phyloP scores from a whole-genome alignment of 2,113 vertebrate genomes.

The Microcebus ravelobensis region DNA sequence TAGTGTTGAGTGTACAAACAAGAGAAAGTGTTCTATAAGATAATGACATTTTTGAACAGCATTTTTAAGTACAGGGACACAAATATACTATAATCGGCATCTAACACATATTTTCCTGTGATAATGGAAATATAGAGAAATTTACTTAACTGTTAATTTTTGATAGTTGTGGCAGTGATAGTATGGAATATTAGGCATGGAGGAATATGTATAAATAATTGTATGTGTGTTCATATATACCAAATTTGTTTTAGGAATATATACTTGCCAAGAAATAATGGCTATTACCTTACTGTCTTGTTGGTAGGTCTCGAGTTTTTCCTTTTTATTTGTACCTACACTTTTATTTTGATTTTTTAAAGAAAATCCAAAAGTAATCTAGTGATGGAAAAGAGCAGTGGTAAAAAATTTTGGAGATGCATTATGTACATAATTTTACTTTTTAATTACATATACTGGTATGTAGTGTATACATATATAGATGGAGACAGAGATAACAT shows the following conservation, averaged over 20 bases:
- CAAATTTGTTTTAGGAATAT: too few species aligned
- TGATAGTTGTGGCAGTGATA: not conserved
- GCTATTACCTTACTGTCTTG: not conserved
- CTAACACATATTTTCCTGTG: not conserved
- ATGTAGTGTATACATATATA: not conserved
- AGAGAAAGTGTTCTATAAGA: not conserved
- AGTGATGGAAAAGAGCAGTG: not conserved
- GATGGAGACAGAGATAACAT: not conserved
- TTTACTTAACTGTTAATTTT: not conserved
- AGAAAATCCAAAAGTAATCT: not conserved
- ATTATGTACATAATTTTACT: not conserved
- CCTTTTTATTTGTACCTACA: not conserved
- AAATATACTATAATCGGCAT: not conserved
- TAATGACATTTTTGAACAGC: not conserved
- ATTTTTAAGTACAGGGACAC: not conserved
- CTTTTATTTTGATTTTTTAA: not conserved
- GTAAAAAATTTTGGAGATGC: not conserved
- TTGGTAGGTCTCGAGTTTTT: not conserved
- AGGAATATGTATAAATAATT: not conserved
- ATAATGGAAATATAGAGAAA: not conserved
- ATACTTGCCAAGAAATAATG: not conserved
- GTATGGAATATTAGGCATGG: not conserved
- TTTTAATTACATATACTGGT: not conserved
- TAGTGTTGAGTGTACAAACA: not conserved
- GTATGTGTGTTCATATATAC: not conserved